Percentiles rank a stretch among this genome's conserved stretches.
Evolutionary conservation across 2,113 vertebrate genomes (phyloP).

Genomic region (Bufo bufo): DNA sequence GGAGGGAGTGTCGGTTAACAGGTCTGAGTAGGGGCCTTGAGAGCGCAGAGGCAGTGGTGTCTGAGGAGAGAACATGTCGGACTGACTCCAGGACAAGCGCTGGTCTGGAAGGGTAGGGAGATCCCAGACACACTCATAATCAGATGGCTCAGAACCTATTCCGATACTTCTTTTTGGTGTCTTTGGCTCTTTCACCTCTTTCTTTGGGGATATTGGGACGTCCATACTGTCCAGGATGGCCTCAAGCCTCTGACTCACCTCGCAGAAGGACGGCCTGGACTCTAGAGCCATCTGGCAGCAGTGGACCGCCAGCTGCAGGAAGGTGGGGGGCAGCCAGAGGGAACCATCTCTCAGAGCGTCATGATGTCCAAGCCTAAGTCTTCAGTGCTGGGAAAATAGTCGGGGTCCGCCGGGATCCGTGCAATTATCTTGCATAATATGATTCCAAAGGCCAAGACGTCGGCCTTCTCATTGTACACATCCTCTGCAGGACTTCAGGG

Average conservation of each 20-base stretch:
- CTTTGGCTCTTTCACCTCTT: background rate
- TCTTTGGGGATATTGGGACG: background rate
- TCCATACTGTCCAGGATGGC: slow-evolving; percentile 71
- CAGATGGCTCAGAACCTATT: background rate
- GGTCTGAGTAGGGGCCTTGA: slow-evolving; percentile 15
- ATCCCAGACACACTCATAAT: background rate
- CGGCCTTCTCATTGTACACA: slow-evolving; percentile 89
- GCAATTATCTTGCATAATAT: slow-evolving; percentile 94
- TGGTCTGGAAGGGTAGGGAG: slow-evolving; percentile 64
- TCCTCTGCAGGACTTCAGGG: slow-evolving; percentile 90
- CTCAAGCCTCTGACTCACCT: slow-evolving; percentile 82
- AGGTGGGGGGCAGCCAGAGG: slow-evolving; percentile 77
- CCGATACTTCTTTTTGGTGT: background rate
- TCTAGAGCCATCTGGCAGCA: slow-evolving; percentile 75
- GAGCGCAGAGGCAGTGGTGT: slow-evolving; percentile 57
- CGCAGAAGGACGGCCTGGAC: slow-evolving; percentile 78
- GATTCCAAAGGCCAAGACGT: slow-evolving; percentile 91
- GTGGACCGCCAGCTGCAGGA: slow-evolving; percentile 57
- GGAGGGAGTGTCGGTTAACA: slow-evolving; percentile 69
- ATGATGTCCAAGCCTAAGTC: slow-evolving; percentile 89
- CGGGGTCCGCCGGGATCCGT: slow-evolving; percentile 90
- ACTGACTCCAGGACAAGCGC: slow-evolving; percentile 83
- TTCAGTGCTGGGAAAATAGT: slow-evolving; percentile 90
- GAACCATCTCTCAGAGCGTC: slow-evolving; percentile 85
- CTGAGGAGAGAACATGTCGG: slow-evolving; percentile 76